phyloP scores from a whole-genome alignment of 2,113 vertebrate genomes.

The Nerophis ophidion region DNA sequence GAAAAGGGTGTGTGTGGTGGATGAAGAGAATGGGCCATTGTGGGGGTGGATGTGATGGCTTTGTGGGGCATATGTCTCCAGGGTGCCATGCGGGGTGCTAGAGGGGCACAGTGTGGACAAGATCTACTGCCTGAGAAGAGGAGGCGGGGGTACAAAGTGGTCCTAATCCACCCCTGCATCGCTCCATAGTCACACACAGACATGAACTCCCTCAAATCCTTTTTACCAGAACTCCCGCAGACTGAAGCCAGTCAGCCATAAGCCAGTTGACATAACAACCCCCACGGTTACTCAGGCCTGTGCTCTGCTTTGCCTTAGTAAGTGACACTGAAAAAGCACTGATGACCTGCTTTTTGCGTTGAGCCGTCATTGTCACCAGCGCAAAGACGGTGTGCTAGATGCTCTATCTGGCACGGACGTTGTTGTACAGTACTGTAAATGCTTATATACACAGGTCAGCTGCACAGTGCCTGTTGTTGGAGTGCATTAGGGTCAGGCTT shows the following conservation, averaged over 20 bases:
- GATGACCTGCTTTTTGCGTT: slow-evolving; percentile 25
- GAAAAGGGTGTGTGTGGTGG: slow-evolving; percentile 1
- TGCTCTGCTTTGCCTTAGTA: slow-evolving; percentile 30
- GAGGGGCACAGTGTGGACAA: slow-evolving; percentile 19
- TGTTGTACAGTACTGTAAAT: neutral
- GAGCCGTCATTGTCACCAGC: slow-evolving; percentile 13
- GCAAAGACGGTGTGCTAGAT: slow-evolving; percentile 10
- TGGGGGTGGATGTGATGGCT: slow-evolving; percentile 42
- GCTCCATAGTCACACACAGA: slow-evolving; percentile 35
- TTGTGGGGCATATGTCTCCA: slow-evolving; percentile 54
- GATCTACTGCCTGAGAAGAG: slow-evolving; percentile 21
- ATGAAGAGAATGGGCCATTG: slow-evolving; percentile 32
- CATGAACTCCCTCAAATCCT: slow-evolving; percentile 54
- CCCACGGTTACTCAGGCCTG: slow-evolving; percentile 37
- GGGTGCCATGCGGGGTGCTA: slow-evolving; percentile 38
- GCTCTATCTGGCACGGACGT: neutral
- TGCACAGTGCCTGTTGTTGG: neutral
- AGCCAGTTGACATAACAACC: slow-evolving; percentile 63
- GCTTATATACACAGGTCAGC: neutral
- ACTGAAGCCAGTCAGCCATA: slow-evolving; percentile 51
- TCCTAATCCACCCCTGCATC: slow-evolving; percentile 43
- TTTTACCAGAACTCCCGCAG: slow-evolving; percentile 61
- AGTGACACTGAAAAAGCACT: slow-evolving; percentile 43
- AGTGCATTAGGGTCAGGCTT: too few species aligned
- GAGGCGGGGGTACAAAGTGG: slow-evolving; percentile 28